Conservation (phyloP, 2,888 invertebrate species). For the Neoscelio sp. region DNA sequence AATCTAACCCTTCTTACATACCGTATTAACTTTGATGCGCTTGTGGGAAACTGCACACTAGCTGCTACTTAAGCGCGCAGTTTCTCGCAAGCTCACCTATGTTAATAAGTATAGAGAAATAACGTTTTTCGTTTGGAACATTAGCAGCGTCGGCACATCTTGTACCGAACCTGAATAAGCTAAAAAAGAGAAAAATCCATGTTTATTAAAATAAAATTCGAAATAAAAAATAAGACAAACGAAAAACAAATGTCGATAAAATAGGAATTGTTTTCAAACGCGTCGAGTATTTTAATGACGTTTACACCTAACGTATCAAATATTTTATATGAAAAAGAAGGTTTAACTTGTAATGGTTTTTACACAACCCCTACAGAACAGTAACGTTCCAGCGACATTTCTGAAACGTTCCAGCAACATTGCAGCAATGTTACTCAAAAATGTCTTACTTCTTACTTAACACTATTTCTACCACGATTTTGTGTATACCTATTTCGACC, state of each 20-base stretch:
- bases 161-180: constrained; percentile 8
- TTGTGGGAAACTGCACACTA: constrained; percentile 17
- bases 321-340: no score
- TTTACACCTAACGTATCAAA: not conserved
- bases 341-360: no score
- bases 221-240: constrained; percentile 16
- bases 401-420: no score
- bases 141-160: not conserved
- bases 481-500: no score
- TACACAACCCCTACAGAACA: no score
- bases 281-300: not conserved
- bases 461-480: no score
- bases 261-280: no score
- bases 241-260: no score
- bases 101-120: constrained; percentile 19
- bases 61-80: constrained; percentile 10
- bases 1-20: not conserved
- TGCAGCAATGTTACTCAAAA: no score
- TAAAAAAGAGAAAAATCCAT: constrained; percentile 1
- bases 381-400: no score
- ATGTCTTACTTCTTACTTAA: no score
- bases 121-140: not conserved
- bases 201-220: no score
- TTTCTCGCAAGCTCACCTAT: constrained; percentile 12
- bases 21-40: constrained; percentile 8